Evolutionary conservation across 2,797 vertebrate genomes (phyloP).

Genomic region (Gymnothorax javanicus): DNA sequence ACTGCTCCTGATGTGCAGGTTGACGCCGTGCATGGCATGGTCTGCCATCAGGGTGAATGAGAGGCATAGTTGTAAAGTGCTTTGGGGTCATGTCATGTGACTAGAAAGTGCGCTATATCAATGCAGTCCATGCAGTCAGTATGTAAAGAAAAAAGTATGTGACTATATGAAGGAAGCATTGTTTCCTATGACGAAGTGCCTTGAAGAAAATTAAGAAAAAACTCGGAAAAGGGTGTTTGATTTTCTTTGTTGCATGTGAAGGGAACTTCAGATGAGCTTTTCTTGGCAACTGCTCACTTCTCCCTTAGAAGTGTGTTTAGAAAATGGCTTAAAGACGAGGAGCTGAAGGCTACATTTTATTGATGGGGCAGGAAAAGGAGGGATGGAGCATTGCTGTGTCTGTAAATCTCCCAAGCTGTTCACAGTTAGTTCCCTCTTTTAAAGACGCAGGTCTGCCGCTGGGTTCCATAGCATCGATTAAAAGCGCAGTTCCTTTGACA

Average conservation of each 20-base stretch:
- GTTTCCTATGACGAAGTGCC: neutral
- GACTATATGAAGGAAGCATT: neutral
- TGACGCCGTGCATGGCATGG: too few species aligned
- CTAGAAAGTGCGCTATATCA: too few species aligned
- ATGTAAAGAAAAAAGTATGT: neutral
- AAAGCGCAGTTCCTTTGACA: constrained; percentile 70
- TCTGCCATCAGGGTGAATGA: too few species aligned
- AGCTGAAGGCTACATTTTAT: constrained; percentile 67
- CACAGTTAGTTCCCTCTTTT: constrained; percentile 64
- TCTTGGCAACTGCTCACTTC: neutral
- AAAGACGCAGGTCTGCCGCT: constrained; percentile 50
- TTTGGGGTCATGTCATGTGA: too few species aligned
- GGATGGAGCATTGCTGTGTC: constrained; percentile 63
- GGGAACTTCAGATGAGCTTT: constrained; percentile 11
- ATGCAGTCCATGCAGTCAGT: too few species aligned
- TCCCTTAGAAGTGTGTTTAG: constrained; percentile 24
- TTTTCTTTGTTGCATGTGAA: constrained; percentile 9
- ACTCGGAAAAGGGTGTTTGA: neutral
- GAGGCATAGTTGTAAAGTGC: too few species aligned
- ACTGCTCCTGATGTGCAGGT: too few species aligned
- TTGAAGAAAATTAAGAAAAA: neutral
- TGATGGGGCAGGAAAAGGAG: constrained; percentile 72
- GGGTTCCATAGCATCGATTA: constrained; percentile 61
- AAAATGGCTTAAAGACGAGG: constrained; percentile 9
- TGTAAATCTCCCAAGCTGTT: constrained; percentile 68